Evolutionary conservation across 1,140 invertebrate genomes (phyloP), one percentile per base, ranked within the genome.

Genomic region (Drosophila rufa): DNA sequence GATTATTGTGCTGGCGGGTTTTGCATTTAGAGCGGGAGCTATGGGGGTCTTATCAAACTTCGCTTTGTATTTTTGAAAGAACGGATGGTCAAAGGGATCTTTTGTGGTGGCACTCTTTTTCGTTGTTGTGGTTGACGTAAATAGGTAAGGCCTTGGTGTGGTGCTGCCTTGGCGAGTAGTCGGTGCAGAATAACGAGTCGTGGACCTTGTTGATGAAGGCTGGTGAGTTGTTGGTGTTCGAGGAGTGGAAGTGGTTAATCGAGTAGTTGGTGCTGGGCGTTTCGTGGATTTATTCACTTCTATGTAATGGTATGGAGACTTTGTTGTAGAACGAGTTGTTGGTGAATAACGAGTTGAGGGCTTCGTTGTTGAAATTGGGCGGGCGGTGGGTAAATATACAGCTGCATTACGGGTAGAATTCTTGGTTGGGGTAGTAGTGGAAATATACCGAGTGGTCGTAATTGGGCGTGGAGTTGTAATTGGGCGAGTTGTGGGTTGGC

Each of bases 81-180:
- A 89, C 19, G 85, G 85, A 74, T 89, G 85, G 43, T 59, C 55
- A n/a, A 89, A 89, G 14, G 85, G 85, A 70, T 75, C 56, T 25
- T 51, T 58, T 33, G 81, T 76, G 1, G 62, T 64, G 17, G 19
- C 42, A 42, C 51, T 79, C 15, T 45, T 79, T 14, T n/a, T 47
- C 36, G 73, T 82, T 55, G 65, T 71, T 38, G 48, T 43, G 0
- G 62, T 75, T 11, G 81, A 70, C 15, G 74, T 85, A 40, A 89
- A 85, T n/a, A 89, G 43, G 48, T 89, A 90, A 12, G 86, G 81
- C 9, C 65, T 56, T 7, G 85, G 81, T 19, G 84, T 85, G 15
- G 84, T 89, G 47, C 75, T 78, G 27, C 25, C 27, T 61, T 53
- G 75, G 12, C 53, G 59, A 50, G 45, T 65, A 9, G 43, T 38